phyloP scores from a whole-genome alignment of 1,140 invertebrate species.

The Apis florea region DNA sequence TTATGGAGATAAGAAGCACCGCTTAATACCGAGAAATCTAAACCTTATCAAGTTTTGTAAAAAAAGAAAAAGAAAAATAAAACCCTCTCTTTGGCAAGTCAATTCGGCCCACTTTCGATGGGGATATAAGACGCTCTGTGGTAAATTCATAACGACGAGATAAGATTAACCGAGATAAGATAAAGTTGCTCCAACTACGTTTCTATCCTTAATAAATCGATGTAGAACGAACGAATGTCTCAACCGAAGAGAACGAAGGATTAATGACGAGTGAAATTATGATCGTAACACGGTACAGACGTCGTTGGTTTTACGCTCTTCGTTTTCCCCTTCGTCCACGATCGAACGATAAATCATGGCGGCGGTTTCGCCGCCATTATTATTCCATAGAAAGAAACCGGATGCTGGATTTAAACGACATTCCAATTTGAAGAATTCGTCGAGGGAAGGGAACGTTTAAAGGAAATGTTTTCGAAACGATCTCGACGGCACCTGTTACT shows the following conservation, averaged over 20 bases:
- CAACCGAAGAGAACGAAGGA: background rate
- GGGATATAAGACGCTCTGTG: background rate
- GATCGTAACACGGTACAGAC: slow-evolving; percentile 51
- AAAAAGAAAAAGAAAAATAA: no score
- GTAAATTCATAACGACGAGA: background rate
- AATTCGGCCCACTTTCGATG: background rate
- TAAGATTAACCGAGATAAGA: background rate
- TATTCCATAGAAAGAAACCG: background rate
- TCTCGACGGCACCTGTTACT: no score
- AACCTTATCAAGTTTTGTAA: background rate
- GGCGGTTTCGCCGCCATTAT: slow-evolving; percentile 29
- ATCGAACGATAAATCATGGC: slow-evolving; percentile 47
- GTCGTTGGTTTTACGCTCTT: slow-evolving; percentile 28
- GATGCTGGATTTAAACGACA: no score
- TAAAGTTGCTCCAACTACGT: background rate
- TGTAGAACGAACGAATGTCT: slow-evolving; percentile 42
- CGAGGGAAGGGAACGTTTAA: background rate
- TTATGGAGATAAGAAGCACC: background rate
- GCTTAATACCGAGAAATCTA: background rate
- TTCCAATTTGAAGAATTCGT: background rate
- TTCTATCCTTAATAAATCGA: slow-evolving; percentile 48
- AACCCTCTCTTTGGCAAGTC: no score
- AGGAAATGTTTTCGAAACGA: no score
- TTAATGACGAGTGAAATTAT: slow-evolving; percentile 63
- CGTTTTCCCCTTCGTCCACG: background rate